Evolutionary conservation across 1,140 invertebrate genomes (phyloP), one percentile per base, ranked within the genome.

Genomic region (Hydropsyche tenuis): DNA sequence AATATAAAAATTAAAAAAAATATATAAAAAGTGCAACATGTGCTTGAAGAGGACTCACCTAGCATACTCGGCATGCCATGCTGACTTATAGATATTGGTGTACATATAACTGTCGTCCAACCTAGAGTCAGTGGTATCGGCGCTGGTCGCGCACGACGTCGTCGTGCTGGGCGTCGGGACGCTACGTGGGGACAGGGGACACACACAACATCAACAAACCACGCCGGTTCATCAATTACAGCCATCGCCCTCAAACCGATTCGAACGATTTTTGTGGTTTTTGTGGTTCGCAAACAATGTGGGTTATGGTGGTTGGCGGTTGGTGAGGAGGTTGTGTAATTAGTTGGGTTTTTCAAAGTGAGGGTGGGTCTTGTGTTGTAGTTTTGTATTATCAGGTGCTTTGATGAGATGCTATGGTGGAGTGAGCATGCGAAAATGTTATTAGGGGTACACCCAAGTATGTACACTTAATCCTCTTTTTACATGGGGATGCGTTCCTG

Each of bases 61-160:
- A 78, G 84, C 82, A 82, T 85, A 88, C 81, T 89, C 88, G 78
- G 83, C 83, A 81, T 86, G 87, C 88, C 88, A 89, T 81, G 87
- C 85, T 78, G 86, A 84, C 83, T 84, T 66, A 73, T 65, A 74
- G 53, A 69, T 70, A 71, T 77, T 74, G 73, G 76, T 77, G 76
- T 72, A 75, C 60, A 75, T 74, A 69, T 66, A 75, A 69, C 69
- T 72, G 72, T 46, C 63, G 63, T 72, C 76, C 64, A 71, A 70
- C 60, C 82, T 82, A 77, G 84, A 84, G 74, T 83, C 83, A 77
- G 81, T 79, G 78, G 79, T 79, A 78, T 80, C 79, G 81, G 81
- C 81, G 80, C 80, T 73, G 72, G 66, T 56, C 53, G 53, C 72
- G 56, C 75, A 74, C 43, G 79, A 77, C 16, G 78, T 78, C 4